These are phyloP conservation scores for Phalacrocorax brasilianus DNA, from an alignment of 2,113 vertebrate species.

Conservation along the genomic window DNA sequence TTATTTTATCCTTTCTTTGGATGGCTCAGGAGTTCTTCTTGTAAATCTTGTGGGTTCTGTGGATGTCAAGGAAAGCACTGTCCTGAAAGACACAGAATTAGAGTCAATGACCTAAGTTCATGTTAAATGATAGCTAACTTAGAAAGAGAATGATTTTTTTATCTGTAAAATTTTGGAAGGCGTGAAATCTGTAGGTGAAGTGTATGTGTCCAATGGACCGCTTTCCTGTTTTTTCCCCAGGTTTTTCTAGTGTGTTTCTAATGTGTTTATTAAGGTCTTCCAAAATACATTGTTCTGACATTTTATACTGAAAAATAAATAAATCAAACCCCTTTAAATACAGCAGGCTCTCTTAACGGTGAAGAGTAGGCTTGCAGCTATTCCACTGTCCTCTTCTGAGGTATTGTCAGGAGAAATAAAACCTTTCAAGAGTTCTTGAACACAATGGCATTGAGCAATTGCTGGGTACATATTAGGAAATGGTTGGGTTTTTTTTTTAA, in stretches of 20 bases:
- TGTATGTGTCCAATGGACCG: accelerated
- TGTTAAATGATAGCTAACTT: background rate
- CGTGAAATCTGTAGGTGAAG: background rate
- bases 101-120: background rate
- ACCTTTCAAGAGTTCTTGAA: background rate
- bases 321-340: background rate
- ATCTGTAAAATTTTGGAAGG: background rate
- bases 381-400: background rate
- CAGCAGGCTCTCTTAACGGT: background rate
- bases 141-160: background rate
- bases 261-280: background rate
- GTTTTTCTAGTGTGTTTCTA: background rate
- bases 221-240: background rate
- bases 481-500: background rate
- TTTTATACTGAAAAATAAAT: background rate
- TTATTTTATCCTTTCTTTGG: background rate
- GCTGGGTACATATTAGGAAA: background rate
- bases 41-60: background rate
- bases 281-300: background rate
- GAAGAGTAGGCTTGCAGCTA: background rate
- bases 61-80: background rate
- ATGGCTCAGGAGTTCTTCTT: background rate
- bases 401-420: background rate
- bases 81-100: background rate
- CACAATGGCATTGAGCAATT: background rate